Evolutionary conservation across 2,888 invertebrate genomes (phyloP).

Genomic region (Dynastes hyllus): DNA sequence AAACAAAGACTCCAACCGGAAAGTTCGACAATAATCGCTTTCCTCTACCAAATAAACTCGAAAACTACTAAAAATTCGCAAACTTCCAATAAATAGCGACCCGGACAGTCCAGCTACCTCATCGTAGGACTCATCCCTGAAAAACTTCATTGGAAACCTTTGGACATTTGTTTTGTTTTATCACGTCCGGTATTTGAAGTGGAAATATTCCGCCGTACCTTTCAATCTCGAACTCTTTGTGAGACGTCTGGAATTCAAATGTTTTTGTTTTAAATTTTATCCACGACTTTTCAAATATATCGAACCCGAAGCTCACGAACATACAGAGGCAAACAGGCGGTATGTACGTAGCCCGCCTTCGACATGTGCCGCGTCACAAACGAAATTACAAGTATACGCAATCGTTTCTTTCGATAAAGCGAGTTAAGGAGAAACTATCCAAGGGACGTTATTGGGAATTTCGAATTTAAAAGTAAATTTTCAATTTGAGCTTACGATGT

Average conservation of each 20-base stretch:
- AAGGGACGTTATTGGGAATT: constrained; percentile 2
- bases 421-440: not conserved
- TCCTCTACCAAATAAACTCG: not conserved
- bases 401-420: not conserved
- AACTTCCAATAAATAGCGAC: constrained; percentile 51
- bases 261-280: constrained; percentile 52
- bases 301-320: constrained; percentile 2
- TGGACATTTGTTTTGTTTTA: constrained; percentile 56
- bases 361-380: constrained; percentile 27
- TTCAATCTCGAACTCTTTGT: constrained; percentile 55
- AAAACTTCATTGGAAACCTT: constrained; percentile 51
- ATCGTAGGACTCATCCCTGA: not conserved
- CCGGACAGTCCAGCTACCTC: constrained; percentile 7
- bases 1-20: not conserved
- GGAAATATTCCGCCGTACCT: constrained; percentile 55
- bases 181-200: constrained; percentile 56
- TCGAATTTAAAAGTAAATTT: constrained; percentile 11
- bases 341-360: constrained; percentile 10
- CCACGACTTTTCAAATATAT: constrained; percentile 51
- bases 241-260: constrained; percentile 53
- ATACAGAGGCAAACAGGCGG: constrained; percentile 2
- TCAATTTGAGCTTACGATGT: too few species aligned
- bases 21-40: constrained; percentile 4
- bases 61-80: constrained; percentile 53
- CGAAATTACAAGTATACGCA: constrained; percentile 33